Evolutionary conservation across 2,888 invertebrate genomes (phyloP).

Genomic region (Rambutsinella grinnellia): DNA sequence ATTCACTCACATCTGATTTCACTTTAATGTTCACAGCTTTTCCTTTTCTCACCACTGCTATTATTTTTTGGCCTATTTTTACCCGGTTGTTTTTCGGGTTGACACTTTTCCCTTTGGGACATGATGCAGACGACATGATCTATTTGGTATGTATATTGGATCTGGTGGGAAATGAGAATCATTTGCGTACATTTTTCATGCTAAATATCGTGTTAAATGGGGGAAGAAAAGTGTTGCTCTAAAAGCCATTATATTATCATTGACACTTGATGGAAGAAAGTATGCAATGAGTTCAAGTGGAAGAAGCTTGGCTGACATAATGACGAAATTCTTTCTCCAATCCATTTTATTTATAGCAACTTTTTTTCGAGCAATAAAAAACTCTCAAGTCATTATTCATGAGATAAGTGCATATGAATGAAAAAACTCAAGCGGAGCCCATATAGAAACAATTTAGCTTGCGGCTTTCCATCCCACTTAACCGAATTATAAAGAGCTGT

Average conservation of each 20-base stretch:
- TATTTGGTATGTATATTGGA: not conserved
- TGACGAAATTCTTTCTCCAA: conserved; percentile 11
- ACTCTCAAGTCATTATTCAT: not conserved
- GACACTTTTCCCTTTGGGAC: not conserved
- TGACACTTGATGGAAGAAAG: not conserved
- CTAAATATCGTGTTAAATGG: not conserved
- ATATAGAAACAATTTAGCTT: too few relatives aligned
- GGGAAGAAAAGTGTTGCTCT: not conserved
- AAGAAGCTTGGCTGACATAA: conserved; percentile 4
- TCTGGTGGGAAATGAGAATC: not conserved
- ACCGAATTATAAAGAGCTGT: too few relatives aligned
- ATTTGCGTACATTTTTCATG: not conserved
- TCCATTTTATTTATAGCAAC: conserved; percentile 17
- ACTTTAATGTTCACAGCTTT: conserved; percentile 19
- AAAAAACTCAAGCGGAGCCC: too few relatives aligned
- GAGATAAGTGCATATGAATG: not conserved
- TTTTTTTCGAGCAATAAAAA: too few relatives aligned
- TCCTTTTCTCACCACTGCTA: not conserved
- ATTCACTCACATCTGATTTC: conserved; percentile 38
- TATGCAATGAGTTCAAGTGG: not conserved
- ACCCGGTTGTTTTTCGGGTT: not conserved
- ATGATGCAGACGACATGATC: not conserved
- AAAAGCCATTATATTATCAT: not conserved
- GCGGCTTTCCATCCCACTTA: too few relatives aligned
- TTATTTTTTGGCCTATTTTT: conserved; percentile 21